Base-by-base conservation (phyloP, 2,797 vertebrate genomes). In the Cetoscarus ocellatus region DNA sequence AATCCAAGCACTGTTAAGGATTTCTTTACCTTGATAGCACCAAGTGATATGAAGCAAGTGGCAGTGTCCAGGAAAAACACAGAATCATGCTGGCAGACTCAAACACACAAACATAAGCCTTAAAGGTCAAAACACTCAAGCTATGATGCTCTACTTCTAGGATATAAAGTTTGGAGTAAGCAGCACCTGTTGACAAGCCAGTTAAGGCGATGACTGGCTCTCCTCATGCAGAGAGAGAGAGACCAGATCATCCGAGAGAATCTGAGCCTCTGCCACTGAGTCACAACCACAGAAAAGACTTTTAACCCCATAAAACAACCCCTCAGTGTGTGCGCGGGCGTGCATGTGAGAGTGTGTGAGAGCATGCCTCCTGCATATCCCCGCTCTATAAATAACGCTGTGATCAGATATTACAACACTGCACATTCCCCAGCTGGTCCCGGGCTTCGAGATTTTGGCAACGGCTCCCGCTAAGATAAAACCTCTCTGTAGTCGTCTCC, bases 331-430 rank as follows among this genome's bases (percentile, higher is more conserved):
- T 15, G 34, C 3, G 44, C 15, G 14, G 8, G 15, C 12, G 53
- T 10, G 47, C 35, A 42, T 39, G 52, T 8, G 55, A 10, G n/a
- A 12, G 69, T 34, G 10, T 10, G 15, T 14, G 27, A 27, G 38
- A 59, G 79, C 77, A 13, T 83, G 73, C 55, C 64, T 76, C 67
- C 67, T 84, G 71, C 73, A 84, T 73, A 76, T 73, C 67, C 70
- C 69, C 42, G 10, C 67, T 73, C 86, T 86, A 88, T 81, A 86
- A 83, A 88, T 90, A 91, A 54, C 75, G n/a, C 36, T 34, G 79
- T 86, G 83, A 88, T 88, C 85, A 86, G 77, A 86, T 89, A 80
- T 89, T 88, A 88, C 79, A 88, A 70, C 77, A 85, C 50, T 83
- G 89, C 88, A 86, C 88, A 87, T 85, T 88, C 88, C 73, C 61